Evolutionary conservation across 1,140 invertebrate species (phyloP).

Genomic region (Hestina assimilis): DNA sequence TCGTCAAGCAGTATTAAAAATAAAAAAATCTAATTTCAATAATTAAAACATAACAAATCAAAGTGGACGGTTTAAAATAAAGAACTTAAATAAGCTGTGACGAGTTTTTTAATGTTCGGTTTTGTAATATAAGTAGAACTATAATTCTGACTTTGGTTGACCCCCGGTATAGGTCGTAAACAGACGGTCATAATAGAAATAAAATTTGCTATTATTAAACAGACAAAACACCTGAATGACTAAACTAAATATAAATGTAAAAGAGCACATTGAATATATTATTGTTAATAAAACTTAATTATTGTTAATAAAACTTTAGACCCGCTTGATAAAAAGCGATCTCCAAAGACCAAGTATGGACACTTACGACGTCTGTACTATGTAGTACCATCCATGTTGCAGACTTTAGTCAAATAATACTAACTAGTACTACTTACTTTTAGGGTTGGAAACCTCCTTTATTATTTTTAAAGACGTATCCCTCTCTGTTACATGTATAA

Average conservation of each 20-base stretch:
- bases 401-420: too few relatives aligned
- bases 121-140: slow-evolving; percentile 16
- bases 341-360: too few relatives aligned
- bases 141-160: slow-evolving; percentile 7
- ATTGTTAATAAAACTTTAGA: neutral
- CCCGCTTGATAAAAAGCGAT: too few relatives aligned
- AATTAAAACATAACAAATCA: too few relatives aligned
- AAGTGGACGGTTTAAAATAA: slow-evolving; percentile 8
- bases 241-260: slow-evolving; percentile 3
- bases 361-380: too few relatives aligned
- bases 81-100: slow-evolving; percentile 10
- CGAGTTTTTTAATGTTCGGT: slow-evolving; percentile 11
- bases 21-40: too few relatives aligned
- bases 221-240: slow-evolving; percentile 12
- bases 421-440: too few relatives aligned
- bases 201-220: slow-evolving; percentile 24
- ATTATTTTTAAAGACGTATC: too few relatives aligned
- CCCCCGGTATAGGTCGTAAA: slow-evolving; percentile 24
- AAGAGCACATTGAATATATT: slow-evolving; percentile 8
- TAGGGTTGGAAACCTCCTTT: too few relatives aligned
- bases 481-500: too few relatives aligned
- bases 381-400: too few relatives aligned
- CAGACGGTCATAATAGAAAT: slow-evolving; percentile 27
- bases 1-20: too few relatives aligned
- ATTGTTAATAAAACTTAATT: neutral